A percentile compares a stretch with the other conserved stretches of the same genome.
Conservation (phyloP, 2,888 invertebrate species). For the Troilus luridus region DNA sequence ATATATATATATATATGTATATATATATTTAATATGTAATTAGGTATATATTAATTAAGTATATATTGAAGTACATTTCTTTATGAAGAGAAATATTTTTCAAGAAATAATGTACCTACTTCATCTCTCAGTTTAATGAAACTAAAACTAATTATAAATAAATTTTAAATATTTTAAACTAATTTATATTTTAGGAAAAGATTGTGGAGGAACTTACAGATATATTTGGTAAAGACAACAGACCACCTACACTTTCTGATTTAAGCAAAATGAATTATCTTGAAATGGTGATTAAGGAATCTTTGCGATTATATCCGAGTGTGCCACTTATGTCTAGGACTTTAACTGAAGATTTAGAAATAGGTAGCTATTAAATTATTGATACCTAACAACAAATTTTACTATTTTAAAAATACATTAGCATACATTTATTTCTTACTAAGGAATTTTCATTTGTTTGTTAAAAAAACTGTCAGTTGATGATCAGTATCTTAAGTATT, state of each 20-base stretch:
- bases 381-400: neutral
- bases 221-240: conserved; percentile 18
- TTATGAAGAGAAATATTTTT: neutral
- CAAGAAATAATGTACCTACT: neutral
- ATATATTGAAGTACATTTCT: no score
- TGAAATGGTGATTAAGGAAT: conserved; percentile 52
- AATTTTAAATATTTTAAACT: neutral
- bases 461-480: no score
- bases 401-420: no score
- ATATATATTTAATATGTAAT: no score
- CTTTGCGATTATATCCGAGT: conserved; percentile 52
- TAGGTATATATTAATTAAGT: no score
- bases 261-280: conserved; percentile 44
- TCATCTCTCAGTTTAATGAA: neutral
- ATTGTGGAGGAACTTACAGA: neutral
- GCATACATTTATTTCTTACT: no score
- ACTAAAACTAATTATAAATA: neutral
- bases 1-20: no score
- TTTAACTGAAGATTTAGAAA: conserved; percentile 33
- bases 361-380: neutral
- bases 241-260: neutral
- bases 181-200: neutral
- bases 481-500: no score
- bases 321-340: conserved; percentile 33
- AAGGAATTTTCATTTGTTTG: no score